These are phyloP conservation scores for Acrossocheilus wenchowensis DNA, from an alignment of 2,797 vertebrate genomes.

Conservation along the genomic window DNA sequence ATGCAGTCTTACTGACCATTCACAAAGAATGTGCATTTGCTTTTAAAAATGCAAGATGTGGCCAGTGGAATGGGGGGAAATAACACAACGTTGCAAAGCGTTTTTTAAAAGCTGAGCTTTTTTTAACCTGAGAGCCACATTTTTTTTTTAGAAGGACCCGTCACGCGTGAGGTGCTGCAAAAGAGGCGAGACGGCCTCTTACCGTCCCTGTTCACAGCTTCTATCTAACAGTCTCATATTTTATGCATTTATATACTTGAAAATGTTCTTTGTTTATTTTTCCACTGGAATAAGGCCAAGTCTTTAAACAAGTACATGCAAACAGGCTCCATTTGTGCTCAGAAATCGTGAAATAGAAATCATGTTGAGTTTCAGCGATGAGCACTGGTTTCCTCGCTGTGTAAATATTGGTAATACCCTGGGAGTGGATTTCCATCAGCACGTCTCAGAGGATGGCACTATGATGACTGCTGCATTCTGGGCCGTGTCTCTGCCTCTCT, in stretches of 20 bases:
- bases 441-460: constrained; percentile 70
- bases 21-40: neutral
- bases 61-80: neutral
- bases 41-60: neutral
- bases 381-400: constrained; percentile 8
- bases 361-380: constrained; percentile 12
- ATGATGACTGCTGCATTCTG: constrained; percentile 57
- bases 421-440: constrained; percentile 76
- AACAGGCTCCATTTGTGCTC: constrained; percentile 19
- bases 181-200: neutral
- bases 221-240: neutral
- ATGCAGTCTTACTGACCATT: neutral
- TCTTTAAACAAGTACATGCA: neutral
- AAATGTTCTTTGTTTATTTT: neutral
- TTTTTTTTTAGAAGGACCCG: neutral
- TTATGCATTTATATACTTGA: constrained; percentile 1
- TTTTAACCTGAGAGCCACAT: neutral
- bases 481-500: constrained; percentile 28
- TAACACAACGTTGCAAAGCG: neutral
- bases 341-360: constrained; percentile 18
- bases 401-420: constrained; percentile 31
- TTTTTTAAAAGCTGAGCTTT: neutral
- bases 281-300: neutral
- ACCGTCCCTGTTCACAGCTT: neutral
- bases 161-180: neutral